phyloP scores from a whole-genome alignment of 2,113 vertebrate genomes.

The Pangasianodon gigas region DNA sequence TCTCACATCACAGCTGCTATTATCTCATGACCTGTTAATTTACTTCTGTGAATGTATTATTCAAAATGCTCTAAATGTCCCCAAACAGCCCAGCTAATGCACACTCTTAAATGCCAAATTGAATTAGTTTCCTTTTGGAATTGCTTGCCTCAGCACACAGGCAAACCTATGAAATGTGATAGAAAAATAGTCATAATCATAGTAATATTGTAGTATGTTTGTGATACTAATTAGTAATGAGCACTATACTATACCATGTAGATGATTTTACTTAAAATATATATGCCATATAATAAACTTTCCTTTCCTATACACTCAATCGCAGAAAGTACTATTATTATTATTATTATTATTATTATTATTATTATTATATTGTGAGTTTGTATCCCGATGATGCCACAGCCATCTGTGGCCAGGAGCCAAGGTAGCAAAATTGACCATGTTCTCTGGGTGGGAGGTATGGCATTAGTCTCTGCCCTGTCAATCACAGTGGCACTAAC shows the following conservation, averaged over 20 bases:
- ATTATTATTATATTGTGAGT: too few species aligned
- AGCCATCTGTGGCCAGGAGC: too few species aligned
- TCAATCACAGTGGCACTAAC: too few species aligned
- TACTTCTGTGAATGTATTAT: slow-evolving; percentile 29
- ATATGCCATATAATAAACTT: not conserved
- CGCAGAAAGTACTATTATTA: not conserved
- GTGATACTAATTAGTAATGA: not conserved
- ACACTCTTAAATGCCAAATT: slow-evolving; percentile 30
- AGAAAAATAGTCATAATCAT: not conserved
- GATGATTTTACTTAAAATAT: not conserved
- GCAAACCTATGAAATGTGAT: not conserved
- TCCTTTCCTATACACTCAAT: not conserved
- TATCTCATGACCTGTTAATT: slow-evolving; percentile 43
- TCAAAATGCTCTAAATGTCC: slow-evolving; percentile 31
- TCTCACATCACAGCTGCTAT: slow-evolving; percentile 33
- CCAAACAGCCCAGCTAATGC: slow-evolving; percentile 4
- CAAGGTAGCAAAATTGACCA: too few species aligned
- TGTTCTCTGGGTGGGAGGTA: too few species aligned
- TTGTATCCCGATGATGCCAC: too few species aligned
- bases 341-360: too few species aligned
- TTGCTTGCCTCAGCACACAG: slow-evolving; percentile 8
- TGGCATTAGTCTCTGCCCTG: too few species aligned
- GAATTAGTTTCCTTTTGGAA: not conserved
- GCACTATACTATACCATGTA: not conserved
- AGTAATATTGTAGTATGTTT: not conserved